Conservation (phyloP, 2,888 invertebrate genomes). For the Arctia plantaginis region DNA sequence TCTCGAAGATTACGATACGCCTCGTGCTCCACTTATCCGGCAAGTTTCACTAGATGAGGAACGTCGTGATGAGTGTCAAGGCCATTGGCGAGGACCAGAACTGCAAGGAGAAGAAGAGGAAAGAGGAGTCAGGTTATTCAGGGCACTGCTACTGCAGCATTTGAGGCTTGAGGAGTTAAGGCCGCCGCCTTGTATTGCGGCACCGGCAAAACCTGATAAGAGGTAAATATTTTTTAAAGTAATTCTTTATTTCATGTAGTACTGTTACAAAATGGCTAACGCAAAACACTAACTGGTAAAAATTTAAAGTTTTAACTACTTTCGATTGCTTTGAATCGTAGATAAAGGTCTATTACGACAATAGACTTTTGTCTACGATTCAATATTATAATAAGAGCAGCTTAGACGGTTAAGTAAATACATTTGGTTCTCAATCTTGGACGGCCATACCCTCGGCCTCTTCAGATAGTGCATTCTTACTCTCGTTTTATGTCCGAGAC, state of each 20-base stretch:
- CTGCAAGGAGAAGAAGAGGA: slow-evolving; percentile 81
- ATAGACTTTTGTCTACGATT: too few relatives aligned
- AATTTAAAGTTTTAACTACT: too few relatives aligned
- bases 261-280: background rate
- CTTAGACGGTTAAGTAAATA: too few relatives aligned
- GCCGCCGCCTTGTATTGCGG: slow-evolving; percentile 77
- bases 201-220: slow-evolving; percentile 76
- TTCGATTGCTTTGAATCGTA: too few relatives aligned
- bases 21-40: slow-evolving; percentile 77
- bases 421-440: too few relatives aligned
- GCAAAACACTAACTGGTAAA: background rate
- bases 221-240: slow-evolving; percentile 57
- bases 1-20: slow-evolving; percentile 78
- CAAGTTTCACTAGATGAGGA: slow-evolving; percentile 84
- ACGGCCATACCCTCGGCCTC: too few relatives aligned
- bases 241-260: background rate
- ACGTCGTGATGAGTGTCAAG: slow-evolving; percentile 81
- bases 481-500: too few relatives aligned
- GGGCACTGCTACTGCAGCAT: slow-evolving; percentile 79
- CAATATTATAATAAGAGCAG: too few relatives aligned
- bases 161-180: slow-evolving; percentile 76
- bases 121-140: slow-evolving; percentile 81
- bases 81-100: slow-evolving; percentile 79
- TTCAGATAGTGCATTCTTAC: too few relatives aligned
- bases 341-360: too few relatives aligned